Base-by-base conservation (phyloP, 53 echinoderm and acorn worm species). In the Apostichopus leukothele region DNA sequence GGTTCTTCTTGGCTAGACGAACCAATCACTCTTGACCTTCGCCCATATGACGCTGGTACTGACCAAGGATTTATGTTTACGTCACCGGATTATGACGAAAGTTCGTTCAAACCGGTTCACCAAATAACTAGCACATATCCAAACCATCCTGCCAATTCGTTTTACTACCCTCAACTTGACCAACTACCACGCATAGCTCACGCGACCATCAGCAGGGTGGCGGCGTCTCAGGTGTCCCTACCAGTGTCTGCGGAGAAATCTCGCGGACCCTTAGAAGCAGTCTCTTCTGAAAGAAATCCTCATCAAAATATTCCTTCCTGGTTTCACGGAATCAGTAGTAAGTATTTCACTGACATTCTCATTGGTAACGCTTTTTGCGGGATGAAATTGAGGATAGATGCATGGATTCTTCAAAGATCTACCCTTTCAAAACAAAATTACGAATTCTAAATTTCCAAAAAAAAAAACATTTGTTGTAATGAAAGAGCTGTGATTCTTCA, bases 31-130 rank as follows among this genome's bases (percentile, higher is more conserved):
- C 55, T 94, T 25, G 90, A 94, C 77, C 94, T 96, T 67, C 89
- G 90, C 12, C 93, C 96, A 21, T 93, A 74, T 79, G 96, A 96
- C 76, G 93, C 96, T 9, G 96, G 96, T 6, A 94, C 94, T 1
- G 96, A 96, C 86, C 91, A 94, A 51, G 96, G 96, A 10, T 93
- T 96, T 88, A 91, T 91, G 86, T 96, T 96, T 75, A 91, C 96
- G 14, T 93, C 96, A 10, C 96, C 96, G 19, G 90, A 94, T 80
- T 96, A 89, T 61, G 91, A 91, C 75, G 90, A 90, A 76, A 85
- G 80, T 9, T 89, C 91, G 0, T 88, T 53, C 51, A 91, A 88
- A 23, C 90, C 90, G 14, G 93, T 96, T 60, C 61, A 61, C 4
- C 91, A 91, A 75, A 96, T 96, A 51, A 94, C 94, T 3, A 88